Evolutionary conservation across 2,888 invertebrate genomes (phyloP).

Genomic region (Rhopalosiphum nymphaeae): DNA sequence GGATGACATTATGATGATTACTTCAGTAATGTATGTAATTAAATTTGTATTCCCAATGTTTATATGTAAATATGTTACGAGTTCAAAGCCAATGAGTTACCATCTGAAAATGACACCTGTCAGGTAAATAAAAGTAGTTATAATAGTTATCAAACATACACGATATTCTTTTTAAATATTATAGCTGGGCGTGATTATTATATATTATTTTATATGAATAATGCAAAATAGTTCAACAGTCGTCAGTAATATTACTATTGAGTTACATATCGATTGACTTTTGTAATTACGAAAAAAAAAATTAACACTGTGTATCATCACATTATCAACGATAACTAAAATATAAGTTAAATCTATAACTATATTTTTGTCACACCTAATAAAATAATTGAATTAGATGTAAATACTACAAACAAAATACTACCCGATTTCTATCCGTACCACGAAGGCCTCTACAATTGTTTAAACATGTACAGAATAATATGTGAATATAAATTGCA

Average conservation of each 20-base stretch:
- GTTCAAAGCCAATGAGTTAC: slow-evolving; percentile 88
- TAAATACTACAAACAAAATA: neutral
- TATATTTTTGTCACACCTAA: neutral
- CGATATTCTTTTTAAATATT: no score
- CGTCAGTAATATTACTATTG: neutral
- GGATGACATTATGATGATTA: slow-evolving; percentile 92
- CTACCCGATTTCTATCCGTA: neutral
- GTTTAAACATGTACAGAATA: neutral
- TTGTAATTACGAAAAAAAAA: neutral
- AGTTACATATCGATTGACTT: neutral
- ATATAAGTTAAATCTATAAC: neutral
- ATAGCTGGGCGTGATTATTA: neutral
- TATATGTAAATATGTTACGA: slow-evolving; percentile 85
- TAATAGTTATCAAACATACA: neutral
- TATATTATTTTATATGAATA: neutral
- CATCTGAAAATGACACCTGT: slow-evolving; percentile 91
- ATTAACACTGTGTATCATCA: neutral
- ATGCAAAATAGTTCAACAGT: neutral
- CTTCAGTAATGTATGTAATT: slow-evolving; percentile 92
- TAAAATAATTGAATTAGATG: neutral
- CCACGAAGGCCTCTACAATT: neutral
- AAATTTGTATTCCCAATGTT: slow-evolving; percentile 92
- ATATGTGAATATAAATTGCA: neutral
- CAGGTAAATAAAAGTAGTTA: slow-evolving; percentile 71
- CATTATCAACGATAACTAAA: neutral